A percentile compares a stretch with the other conserved stretches of the same genome.
These are phyloP conservation scores for Pocillopora grandis DNA, from an alignment of 92 coral and sea anemone species.

Conservation along the genomic window DNA sequence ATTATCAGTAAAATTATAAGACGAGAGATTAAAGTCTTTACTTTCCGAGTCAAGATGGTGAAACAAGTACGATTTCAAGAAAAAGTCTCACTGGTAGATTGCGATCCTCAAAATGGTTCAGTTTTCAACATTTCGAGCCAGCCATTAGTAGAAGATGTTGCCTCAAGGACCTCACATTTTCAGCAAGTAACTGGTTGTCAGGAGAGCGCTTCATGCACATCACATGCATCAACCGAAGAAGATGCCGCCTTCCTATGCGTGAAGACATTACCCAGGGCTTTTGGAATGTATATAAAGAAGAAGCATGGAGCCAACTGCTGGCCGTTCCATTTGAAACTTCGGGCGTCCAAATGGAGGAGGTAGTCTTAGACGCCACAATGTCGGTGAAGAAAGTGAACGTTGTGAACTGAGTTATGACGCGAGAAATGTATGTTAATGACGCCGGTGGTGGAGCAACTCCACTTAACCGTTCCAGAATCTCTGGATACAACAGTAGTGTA, in stretches of 20 bases:
- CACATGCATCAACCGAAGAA: background rate
- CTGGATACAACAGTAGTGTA: background rate
- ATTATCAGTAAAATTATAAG: too few species aligned
- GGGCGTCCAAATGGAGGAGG: background rate
- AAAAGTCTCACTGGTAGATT: too few species aligned
- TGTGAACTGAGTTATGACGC: constrained; percentile 6
- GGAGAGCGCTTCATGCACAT: background rate
- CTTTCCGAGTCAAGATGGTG: too few species aligned
- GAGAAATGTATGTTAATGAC: constrained; percentile 4
- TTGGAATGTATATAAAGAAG: background rate
- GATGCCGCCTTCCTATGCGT: background rate
- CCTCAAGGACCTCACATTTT: background rate
- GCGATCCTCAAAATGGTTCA: too few species aligned
- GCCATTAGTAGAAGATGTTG: background rate
- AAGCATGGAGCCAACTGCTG: background rate
- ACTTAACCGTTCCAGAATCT: constrained; percentile 23
- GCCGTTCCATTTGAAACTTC: background rate
- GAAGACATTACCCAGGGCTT: background rate
- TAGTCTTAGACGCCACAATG: background rate
- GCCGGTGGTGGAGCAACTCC: background rate
- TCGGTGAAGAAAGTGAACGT: background rate
- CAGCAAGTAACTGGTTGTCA: background rate
- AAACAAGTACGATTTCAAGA: too few species aligned
- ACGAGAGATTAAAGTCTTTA: too few species aligned
- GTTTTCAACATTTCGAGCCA: too few species aligned